Conservation (phyloP, 2,888 invertebrate species). For the Polymixis lichenea region DNA sequence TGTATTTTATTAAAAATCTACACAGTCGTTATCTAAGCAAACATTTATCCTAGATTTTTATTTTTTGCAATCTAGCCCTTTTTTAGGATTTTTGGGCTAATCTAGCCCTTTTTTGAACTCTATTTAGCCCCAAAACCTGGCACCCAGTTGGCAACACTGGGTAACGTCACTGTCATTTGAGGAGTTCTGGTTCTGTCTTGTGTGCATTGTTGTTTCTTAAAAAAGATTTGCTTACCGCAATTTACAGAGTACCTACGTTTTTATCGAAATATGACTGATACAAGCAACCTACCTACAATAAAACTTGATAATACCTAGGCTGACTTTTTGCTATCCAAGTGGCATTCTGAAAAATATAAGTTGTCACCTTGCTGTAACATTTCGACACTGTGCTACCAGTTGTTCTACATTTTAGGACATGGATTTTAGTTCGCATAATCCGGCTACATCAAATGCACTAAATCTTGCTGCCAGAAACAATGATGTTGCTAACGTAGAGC, state of each 20-base stretch:
- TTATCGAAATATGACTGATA: neutral
- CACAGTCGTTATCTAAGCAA: no score
- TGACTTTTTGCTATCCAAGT: constrained; percentile 10
- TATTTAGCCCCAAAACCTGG: no score
- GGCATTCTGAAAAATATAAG: neutral
- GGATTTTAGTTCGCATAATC: constrained; percentile 90
- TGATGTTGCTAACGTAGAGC: constrained; percentile 77
- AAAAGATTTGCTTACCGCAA: constrained; percentile 4
- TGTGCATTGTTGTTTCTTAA: constrained; percentile 8
- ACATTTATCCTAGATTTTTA: no score
- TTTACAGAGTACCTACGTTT: constrained; percentile 10
- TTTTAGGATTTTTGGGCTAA: no score
- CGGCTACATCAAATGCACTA: constrained; percentile 85
- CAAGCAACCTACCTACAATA: neutral
- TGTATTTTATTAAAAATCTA: no score
- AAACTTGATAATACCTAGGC: neutral
- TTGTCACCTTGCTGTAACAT: constrained; percentile 2
- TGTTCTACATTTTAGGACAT: constrained; percentile 66
- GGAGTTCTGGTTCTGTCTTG: no score
- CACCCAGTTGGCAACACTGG: no score
- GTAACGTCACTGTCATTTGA: no score
- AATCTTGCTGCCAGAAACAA: constrained; percentile 86
- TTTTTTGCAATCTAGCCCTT: no score
- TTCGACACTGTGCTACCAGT: constrained; percentile 30
- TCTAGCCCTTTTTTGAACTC: no score